Base-by-base conservation (phyloP, 1,140 invertebrate genomes). In the Neelides sp. region DNA sequence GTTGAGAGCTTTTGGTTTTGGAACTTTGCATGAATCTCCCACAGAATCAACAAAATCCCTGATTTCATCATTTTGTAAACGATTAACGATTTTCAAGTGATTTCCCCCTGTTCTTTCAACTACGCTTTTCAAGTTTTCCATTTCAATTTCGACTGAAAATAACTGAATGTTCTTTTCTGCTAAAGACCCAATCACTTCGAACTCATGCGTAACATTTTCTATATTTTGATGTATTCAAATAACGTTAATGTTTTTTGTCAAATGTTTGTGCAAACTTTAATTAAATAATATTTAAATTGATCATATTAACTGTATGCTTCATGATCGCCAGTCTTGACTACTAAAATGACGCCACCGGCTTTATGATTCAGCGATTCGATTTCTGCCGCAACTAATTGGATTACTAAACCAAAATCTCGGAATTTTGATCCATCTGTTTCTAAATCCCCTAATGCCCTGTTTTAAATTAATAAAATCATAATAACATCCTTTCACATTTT, bases 401-500 rank as follows among this genome's bases (percentile, higher is more conserved):
- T 44, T 1, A 44, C 50, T 15, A 23, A 12, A 1, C 43, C 50
- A 41, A 52, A 52, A 45, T 46, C 28, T 32, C 32, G 20, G 23
- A 44, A 44, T 28, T 28, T 35, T 4, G 15, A 2, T 7, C 28
- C 2, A 17, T 45, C 8, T 19, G 8, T 17, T 2, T 28, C 19
- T 26, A n/a, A 15, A 7, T 2, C 13, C 15, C 32, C 4, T 19
- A 5, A 17, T 22, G 1, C 23, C 15, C n/a, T 37, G 32, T 19
- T n/a, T n/a, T n/a, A n/a, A n/a, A n/a, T n/a, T n/a, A n/a, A n/a
- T n/a, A n/a, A n/a, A n/a, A n/a, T n/a, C n/a, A n/a, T n/a, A n/a
- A n/a, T n/a, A n/a, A n/a, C n/a, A n/a, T n/a, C n/a, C n/a, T n/a
- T n/a, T n/a, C n/a, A n/a, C n/a, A n/a, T 27, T 5, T 13, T 7